phyloP scores from a whole-genome alignment of 2,888 invertebrate species.

The Apotomis capreana region DNA sequence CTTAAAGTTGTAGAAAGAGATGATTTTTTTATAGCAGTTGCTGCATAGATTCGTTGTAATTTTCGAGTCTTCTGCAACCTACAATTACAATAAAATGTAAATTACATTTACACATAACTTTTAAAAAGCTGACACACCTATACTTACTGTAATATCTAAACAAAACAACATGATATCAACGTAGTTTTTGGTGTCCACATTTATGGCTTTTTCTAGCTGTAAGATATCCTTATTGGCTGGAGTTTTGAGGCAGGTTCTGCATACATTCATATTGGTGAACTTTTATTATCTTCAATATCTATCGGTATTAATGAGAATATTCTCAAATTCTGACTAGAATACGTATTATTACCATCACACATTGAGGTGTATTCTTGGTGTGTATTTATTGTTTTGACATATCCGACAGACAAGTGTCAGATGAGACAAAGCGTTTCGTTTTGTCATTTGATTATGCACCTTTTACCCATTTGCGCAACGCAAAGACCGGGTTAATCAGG shows the following conservation, averaged over 20 bases:
- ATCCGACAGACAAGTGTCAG: no score
- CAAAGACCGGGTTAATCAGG: no score
- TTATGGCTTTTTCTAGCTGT: slow-evolving; percentile 50
- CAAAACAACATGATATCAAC: slow-evolving; percentile 64
- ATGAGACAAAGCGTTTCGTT: no score
- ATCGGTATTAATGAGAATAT: no score
- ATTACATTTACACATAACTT: not conserved
- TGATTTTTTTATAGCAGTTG: slow-evolving; percentile 65
- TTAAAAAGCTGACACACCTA: not conserved
- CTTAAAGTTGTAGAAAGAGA: slow-evolving; percentile 68
- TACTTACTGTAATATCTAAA: slow-evolving; percentile 65
- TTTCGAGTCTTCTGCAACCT: slow-evolving; percentile 59
- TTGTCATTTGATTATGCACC: no score
- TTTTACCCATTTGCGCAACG: no score
- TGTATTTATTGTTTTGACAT: no score
- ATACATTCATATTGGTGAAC: slow-evolving; percentile 51
- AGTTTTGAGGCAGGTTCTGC: slow-evolving; percentile 62
- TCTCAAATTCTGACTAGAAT: no score
- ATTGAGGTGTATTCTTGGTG: no score
- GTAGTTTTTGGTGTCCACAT: slow-evolving; percentile 49
- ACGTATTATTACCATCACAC: no score
- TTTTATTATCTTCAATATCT: no score
- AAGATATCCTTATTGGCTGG: slow-evolving; percentile 57
- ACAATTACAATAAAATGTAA: slow-evolving; percentile 38
- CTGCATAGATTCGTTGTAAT: slow-evolving; percentile 63